Evolutionary conservation across 2,113 vertebrate genomes (phyloP), one percentile per base, ranked within the genome.

Genomic region (Anhinga rufa): DNA sequence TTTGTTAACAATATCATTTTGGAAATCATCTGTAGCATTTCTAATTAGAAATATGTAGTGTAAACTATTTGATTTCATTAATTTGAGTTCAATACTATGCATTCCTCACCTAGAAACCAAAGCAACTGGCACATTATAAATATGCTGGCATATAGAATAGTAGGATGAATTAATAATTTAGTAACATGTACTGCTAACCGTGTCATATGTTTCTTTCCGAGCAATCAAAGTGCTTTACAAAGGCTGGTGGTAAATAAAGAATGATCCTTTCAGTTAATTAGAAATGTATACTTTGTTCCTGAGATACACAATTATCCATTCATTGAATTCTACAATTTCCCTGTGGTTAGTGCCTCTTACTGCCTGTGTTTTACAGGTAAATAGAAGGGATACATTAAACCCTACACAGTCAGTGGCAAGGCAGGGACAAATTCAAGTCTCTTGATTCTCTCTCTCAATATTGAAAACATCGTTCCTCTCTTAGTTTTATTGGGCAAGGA

Each of bases 1-100:
- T 96, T 91, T 92, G 65, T 86, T 95, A 89, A 88, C 65, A 91
- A 49, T 92, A 81, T 86, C 7, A 52, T 89, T 92, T 89, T 82
- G 65, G 65, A 95, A 91, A 88, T 96, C 0, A 86, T 92, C 61
- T 94, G 69, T 71, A 92, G 82, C 86, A 92, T 88, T 92, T 95
- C 64, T 94, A 88, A 91, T 95, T 72, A 81, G 55, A 94, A 83
- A 51, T 68, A 82, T 40, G 49, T 57, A 58, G 51, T 70, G 40
- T 75, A 68, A 95, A 90, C 44, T 71, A 83, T 88, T 96, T 90
- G 25, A 66, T 92, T 88, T 84, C 48, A 86, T 88, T 90, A 88
- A 86, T 94, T 90, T 82, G 51, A 65, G 42, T 96, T 95, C 88
- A 93, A 38, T 93, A 32, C 57, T 81, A 55, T 82, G 77, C 74